Evolutionary conservation across 37 sponge, comb jelly and placozoan species (phyloP).

Genomic region (Oscarella lobularis): DNA sequence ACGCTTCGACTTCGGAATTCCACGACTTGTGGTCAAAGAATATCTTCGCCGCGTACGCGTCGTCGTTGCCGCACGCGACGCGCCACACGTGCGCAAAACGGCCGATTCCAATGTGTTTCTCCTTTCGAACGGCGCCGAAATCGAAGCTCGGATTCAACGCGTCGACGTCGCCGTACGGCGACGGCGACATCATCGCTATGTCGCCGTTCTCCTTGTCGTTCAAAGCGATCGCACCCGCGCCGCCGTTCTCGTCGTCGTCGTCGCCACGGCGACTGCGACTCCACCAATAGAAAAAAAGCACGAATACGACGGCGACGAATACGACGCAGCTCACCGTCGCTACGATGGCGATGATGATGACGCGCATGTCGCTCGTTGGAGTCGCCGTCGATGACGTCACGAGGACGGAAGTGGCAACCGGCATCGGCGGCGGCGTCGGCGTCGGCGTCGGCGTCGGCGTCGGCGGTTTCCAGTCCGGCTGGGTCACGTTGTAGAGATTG

Average conservation of each 20-base stretch:
- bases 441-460: background rate
- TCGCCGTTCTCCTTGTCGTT: no score
- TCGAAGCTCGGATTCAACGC: background rate
- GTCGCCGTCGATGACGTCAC: no score
- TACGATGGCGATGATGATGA: background rate
- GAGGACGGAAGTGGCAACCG: no score
- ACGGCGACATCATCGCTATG: background rate
- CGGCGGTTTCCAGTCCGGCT: background rate
- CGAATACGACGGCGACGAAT: background rate
- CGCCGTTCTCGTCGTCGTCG: background rate
- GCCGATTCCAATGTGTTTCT: background rate
- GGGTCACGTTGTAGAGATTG: background rate
- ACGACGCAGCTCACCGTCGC: background rate
- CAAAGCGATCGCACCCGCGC: background rate
- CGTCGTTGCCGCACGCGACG: background rate
- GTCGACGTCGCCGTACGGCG: no score
- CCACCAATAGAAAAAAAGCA: background rate
- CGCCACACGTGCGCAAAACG: background rate
- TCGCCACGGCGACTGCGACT: background rate
- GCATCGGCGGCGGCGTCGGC: background rate
- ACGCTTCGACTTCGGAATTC: constrained; percentile 33
- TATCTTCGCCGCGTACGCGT: background rate
- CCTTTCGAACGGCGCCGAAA: background rate
- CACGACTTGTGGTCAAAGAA: constrained; percentile 11
- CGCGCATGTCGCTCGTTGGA: no score